Base-by-base conservation (phyloP, 2,888 invertebrate species). In the Poecilus cupreus region DNA sequence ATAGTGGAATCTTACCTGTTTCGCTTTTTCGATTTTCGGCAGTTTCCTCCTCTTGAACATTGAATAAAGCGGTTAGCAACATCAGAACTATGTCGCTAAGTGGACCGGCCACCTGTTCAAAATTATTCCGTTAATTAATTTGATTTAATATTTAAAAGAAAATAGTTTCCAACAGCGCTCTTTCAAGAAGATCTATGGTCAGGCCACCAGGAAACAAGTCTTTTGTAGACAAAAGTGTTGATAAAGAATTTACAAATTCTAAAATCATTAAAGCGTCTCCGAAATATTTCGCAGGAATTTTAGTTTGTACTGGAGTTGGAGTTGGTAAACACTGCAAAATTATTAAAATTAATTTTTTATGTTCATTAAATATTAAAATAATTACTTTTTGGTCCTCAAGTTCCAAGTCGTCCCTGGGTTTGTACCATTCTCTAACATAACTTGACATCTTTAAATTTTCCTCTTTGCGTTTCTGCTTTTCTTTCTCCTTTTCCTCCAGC, bases 351-450 rank as follows among this genome's bases (percentile, higher is more conserved):
- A 22, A 8, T 72, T 22, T 20, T 46, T 60, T n/a, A n/a, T 13
- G 13, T n/a, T 18, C 10, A 20, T 24, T n/a, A 18, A 60, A 26
- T 32, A 26, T 60, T 60, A 32, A 32, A 32, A 32, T 22, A 11
- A 22, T 60, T 84, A 93, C 94, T 91, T 94, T 94, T 85, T 97
- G 94, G 90, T 99, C 98, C 86, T 96, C 96, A 83, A 98, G 93
- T 84, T 96, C 96, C 82, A 98, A 90, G 89, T 99, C 99, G 86
- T 99, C 99, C 80, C 97, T 94, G 16, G 94, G 94, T 86, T 94
- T 94, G 86, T 93, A 94, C 96, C 96, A 97, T 85, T 96, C 94
- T 86, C 93, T 94, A 84, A 95, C 90, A 83, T 94, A 93, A 5
- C 93, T 94, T 74, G 93, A 92, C 78, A 96, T 89, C 72, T 93